A percentile compares a stretch with the other conserved stretches of the same genome.
phyloP scores from a whole-genome alignment of 2,113 vertebrate genomes.

The Pollachius pollachius region DNA sequence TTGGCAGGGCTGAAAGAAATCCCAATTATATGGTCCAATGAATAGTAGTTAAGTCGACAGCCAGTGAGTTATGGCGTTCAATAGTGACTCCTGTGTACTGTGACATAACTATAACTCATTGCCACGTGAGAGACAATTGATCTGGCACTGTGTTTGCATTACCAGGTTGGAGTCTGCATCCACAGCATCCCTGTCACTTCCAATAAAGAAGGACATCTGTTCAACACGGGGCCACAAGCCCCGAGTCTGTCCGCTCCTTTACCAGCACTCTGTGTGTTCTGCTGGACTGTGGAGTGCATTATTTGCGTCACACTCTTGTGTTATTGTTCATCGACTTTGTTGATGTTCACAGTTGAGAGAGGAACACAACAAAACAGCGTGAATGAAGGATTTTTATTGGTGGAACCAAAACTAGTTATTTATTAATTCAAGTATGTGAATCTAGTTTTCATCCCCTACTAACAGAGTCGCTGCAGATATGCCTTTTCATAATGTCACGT shows the following conservation, averaged over 20 bases:
- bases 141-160: constrained; percentile 33
- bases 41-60: no score
- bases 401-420: no score
- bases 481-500: no score
- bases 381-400: no score
- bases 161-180: constrained; percentile 31
- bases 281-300: constrained; percentile 31
- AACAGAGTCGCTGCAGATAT: no score
- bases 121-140: constrained; percentile 33
- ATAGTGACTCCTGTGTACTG: not conserved
- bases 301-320: constrained; percentile 26
- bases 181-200: constrained; percentile 52
- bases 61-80: no score
- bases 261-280: not conserved
- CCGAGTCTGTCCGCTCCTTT: not conserved
- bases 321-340: not conserved
- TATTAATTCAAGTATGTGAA: no score
- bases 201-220: constrained; percentile 35
- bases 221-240: constrained; percentile 14
- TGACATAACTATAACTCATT: constrained; percentile 22
- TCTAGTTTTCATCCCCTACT: no score
- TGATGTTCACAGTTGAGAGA: not conserved
- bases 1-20: no score
- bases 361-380: no score
- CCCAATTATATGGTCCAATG: no score